These are phyloP conservation scores for Ariolimax columbianus DNA, from an alignment of 2,888 invertebrate genomes.

Conservation along the genomic window DNA sequence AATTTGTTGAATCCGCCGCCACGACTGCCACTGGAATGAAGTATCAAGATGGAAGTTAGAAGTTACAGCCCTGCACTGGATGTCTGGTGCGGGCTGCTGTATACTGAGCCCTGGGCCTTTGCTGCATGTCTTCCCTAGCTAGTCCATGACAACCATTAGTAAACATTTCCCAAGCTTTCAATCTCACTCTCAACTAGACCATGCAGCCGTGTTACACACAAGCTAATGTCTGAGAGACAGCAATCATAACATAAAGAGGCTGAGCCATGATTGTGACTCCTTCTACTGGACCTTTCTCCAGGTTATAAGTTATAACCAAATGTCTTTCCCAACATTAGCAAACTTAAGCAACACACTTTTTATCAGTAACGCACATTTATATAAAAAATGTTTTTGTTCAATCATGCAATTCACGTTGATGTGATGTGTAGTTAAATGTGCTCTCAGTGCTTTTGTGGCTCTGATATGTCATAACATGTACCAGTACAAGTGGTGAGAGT, in stretches of 20 bases:
- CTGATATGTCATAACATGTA: conserved; percentile 52
- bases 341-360: too few relatives aligned
- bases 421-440: too few relatives aligned
- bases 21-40: conserved; percentile 70
- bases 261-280: neutral
- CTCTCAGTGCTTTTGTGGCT: conserved; percentile 55
- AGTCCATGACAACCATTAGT: neutral
- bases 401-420: too few relatives aligned
- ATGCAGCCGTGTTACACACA: neutral
- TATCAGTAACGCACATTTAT: too few relatives aligned
- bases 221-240: neutral
- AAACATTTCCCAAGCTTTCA: neutral
- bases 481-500: too few relatives aligned
- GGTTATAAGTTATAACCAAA: neutral
- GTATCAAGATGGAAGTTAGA: conserved; percentile 36
- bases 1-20: conserved; percentile 74
- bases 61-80: conserved; percentile 27
- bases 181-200: neutral
- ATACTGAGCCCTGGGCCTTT: conserved; percentile 12
- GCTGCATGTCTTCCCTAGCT: neutral
- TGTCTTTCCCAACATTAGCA: too few relatives aligned
- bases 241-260: neutral
- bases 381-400: too few relatives aligned
- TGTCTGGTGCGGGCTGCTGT: conserved; percentile 34
- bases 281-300: neutral